Evolutionary conservation across 1,140 invertebrate species (phyloP).

Genomic region (Chrysopa pallens): DNA sequence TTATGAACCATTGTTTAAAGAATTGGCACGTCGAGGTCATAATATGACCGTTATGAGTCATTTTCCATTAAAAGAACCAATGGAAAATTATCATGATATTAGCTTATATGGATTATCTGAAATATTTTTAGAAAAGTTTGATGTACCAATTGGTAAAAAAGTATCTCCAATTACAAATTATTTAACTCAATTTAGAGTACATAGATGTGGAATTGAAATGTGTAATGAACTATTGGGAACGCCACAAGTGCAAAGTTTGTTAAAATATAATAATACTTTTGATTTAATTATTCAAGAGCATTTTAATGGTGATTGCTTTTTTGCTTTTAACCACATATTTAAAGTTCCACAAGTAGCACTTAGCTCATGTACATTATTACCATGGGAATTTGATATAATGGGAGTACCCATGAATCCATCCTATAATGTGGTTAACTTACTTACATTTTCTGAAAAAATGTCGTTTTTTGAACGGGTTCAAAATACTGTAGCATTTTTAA

Average conservation of each 20-base stretch:
- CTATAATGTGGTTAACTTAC: neutral
- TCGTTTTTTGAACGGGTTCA: too few species aligned
- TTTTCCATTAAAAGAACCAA: conserved; percentile 12
- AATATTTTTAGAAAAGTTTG: conserved; percentile 9
- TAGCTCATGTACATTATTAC: conserved; percentile 9
- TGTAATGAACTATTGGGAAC: conserved; percentile 6
- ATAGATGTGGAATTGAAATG: conserved; percentile 5
- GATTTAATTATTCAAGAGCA: conserved; percentile 9
- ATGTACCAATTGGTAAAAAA: conserved; percentile 16
- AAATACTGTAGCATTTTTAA: conserved; percentile 6
- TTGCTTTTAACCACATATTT: conserved; percentile 10
- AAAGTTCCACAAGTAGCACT: conserved; percentile 8
- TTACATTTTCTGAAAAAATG: conserved; percentile 2
- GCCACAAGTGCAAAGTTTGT: conserved; percentile 5
- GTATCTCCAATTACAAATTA: neutral
- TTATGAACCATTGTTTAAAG: conserved; percentile 31
- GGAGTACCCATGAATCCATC: conserved; percentile 10
- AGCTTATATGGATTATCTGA: conserved; percentile 20
- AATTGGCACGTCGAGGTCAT: conserved; percentile 19
- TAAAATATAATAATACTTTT: conserved; percentile 7
- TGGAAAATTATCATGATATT: conserved; percentile 26
- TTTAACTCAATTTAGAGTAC: conserved; percentile 1
- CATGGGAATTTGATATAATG: conserved; percentile 9
- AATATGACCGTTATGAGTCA: conserved; percentile 21
- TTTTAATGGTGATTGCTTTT: conserved; percentile 12